Conservation (phyloP, 2,797 vertebrate species). For the Poliocrania exsul region DNA sequence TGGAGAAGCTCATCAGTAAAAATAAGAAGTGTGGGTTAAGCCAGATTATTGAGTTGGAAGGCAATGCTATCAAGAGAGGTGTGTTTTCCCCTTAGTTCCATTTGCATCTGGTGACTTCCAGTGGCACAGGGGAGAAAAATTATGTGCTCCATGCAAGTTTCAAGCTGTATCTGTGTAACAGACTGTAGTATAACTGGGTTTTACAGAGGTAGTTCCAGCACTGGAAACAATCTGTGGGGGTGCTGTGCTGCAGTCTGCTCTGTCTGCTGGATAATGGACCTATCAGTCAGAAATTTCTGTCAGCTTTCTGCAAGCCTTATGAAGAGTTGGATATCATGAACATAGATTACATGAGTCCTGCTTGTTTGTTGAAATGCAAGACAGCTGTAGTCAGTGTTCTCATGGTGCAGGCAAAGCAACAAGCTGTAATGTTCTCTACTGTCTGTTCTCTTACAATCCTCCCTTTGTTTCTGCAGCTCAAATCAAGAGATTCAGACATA, state of each 20-base stretch:
- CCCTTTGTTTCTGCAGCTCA: slow-evolving; percentile 81
- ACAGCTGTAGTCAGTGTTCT: background rate
- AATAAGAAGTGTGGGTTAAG: background rate
- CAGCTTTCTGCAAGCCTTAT: background rate
- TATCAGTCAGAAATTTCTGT: background rate
- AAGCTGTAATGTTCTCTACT: background rate
- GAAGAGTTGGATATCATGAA: background rate
- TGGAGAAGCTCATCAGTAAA: background rate
- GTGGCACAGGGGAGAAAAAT: background rate
- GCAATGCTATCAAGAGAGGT: background rate
- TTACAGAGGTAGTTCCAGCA: background rate
- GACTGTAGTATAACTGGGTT: background rate
- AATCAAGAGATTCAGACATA: slow-evolving; percentile 99
- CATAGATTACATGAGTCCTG: background rate
- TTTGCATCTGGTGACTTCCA: background rate
- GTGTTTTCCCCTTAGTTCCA: background rate
- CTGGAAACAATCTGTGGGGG: background rate
- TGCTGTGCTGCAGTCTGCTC: background rate
- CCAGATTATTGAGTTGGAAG: background rate
- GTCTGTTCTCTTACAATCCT: background rate
- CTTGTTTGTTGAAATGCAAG: background rate
- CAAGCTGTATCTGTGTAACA: background rate
- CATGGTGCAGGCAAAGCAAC: background rate
- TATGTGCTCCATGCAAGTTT: background rate
- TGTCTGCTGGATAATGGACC: background rate